Evolutionary conservation across 2,888 invertebrate genomes (phyloP), one percentile per base, ranked within the genome.

Genomic region (Subacronicta megacephala): DNA sequence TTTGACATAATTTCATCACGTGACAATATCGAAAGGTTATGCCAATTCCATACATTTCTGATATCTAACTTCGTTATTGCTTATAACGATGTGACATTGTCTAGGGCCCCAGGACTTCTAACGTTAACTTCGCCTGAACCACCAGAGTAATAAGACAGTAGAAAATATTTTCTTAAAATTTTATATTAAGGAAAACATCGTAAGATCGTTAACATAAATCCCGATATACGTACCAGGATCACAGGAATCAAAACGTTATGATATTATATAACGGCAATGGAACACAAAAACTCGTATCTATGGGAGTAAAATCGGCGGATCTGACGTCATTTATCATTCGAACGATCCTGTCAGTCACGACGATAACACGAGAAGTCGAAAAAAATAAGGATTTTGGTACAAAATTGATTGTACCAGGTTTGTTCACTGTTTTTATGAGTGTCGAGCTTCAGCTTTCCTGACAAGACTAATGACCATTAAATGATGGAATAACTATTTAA

Each of bases 281-380:
- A 59, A 54, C 42, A 65, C 55, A 74, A 68, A 71, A 61, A 45
- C 53, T 44, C 36, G 7, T 51, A 54, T 29, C 44, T 45, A 29
- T 41, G 41, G 26, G 23, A 50, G 33, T 51, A 26, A 61, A 51
- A 56, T 58, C 49, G 13, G 15, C 26, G 53, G 52, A 75, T 66
- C 50, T 57, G 40, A 17, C 54, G 33, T 62, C 76, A 44, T 75
- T 69, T 61, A 61, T 75, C 78, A 75, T 62, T 53, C 37, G 10
- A 66, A 75, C 62, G 62, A 61, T 72, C 47, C 70, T 64, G 73
- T 66, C 73, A 64, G 44, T 65, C 59, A 43, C 20, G n/a, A 3
- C 33, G 60, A 62, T 68, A 63, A 50, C 60, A 60, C 38, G 7
- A 59, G 35, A 44, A 58, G 55, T 44, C 45, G 20, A 54, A 45